Base-by-base conservation (phyloP, 2,888 invertebrate genomes). In the Drosophila lutescens region DNA sequence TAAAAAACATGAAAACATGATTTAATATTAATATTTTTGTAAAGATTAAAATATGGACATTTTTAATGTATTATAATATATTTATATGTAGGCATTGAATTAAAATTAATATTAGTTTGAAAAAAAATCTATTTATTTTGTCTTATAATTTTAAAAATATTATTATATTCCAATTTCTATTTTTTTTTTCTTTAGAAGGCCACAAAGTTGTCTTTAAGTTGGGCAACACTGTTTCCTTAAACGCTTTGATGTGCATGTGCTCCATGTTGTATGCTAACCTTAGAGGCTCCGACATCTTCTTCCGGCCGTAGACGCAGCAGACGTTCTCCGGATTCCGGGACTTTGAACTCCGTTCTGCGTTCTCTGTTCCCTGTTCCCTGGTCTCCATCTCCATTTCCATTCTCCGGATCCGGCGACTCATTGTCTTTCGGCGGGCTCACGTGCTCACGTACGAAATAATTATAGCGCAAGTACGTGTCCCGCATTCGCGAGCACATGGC, bases 381-480 rank as follows among this genome's bases (percentile, higher is more conserved):
- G 3, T 20, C 20, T 20, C 20, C 20, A 20, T 15, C 30, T 47
- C 12, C 15, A 15, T 2, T 15, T 32, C 15, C 30, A 12, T 47
- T 30, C 26, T 38, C 40, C 40, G 38, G 38, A 40, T 32, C n/a
- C 43, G 26, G 26, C 36, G 51, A 20, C 67, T 58, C 70, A 60
- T 68, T 59, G 70, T 70, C 63, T 63, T 73, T 60, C 71, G 41
- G 38, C 73, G 66, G 77, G 66, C 77, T 57, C 78, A 76, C 70
- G 73, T 65, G 59, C 79, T 76, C 89, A 88, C 87, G 87, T 89
- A 88, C 87, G 78, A 88, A 88, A 88, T 88, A 88, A 88, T 88
- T 88, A 88, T 80, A 87, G 89, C 89, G 85, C 79, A 84, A 79
- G 77, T 80, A 89, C 87, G 87, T 88, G 89, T 76, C 55, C 61